These are phyloP conservation scores for Sebastes reedi DNA, from an alignment of 2,797 vertebrate genomes.

Conservation along the genomic window DNA sequence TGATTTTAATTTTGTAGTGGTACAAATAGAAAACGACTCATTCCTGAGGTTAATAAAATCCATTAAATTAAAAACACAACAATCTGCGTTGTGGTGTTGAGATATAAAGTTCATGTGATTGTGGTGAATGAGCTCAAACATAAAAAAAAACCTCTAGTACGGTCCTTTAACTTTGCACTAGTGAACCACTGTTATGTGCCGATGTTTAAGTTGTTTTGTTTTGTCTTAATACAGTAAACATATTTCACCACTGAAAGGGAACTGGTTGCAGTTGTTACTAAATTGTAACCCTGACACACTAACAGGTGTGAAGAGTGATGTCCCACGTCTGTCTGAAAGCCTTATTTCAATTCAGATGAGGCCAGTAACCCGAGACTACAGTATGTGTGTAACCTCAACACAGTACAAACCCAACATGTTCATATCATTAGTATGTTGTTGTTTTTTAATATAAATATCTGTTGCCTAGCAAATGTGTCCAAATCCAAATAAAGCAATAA, in stretches of 20 bases:
- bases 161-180: slow-evolving; percentile 59
- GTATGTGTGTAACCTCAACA: background rate
- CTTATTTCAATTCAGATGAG: slow-evolving; percentile 22
- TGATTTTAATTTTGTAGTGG: background rate
- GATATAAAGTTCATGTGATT: background rate
- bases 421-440: slow-evolving; percentile 9
- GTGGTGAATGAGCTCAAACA: background rate
- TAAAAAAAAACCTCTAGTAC: background rate
- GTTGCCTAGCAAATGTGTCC: slow-evolving; percentile 46
- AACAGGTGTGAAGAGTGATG: slow-evolving; percentile 42
- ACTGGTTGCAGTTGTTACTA: slow-evolving; percentile 8
- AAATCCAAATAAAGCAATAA: slow-evolving; percentile 74
- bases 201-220: slow-evolving; percentile 18
- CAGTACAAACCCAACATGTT: slow-evolving; percentile 12
- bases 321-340: background rate
- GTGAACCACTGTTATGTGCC: slow-evolving; percentile 60
- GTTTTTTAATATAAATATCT: slow-evolving; percentile 50
- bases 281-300: slow-evolving; percentile 43
- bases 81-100: too few relatives aligned
- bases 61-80: too few relatives aligned
- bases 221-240: slow-evolving; percentile 15
- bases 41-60: too few relatives aligned
- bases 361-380: slow-evolving; percentile 28
- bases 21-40: background rate
- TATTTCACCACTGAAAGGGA: slow-evolving; percentile 67